Evolutionary conservation across 2,888 invertebrate species (phyloP).

Genomic region (Ophion costatus): DNA sequence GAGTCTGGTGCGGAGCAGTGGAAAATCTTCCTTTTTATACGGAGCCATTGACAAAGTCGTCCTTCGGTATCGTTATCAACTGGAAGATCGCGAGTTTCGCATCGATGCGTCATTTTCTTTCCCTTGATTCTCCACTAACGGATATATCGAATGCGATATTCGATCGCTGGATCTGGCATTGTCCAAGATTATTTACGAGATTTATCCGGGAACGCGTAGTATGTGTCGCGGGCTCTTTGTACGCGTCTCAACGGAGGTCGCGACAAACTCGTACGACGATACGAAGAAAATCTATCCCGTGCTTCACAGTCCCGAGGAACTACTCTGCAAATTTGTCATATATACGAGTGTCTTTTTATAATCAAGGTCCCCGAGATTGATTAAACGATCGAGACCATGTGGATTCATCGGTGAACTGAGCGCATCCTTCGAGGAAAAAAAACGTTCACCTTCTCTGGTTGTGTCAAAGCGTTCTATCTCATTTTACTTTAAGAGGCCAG

Average conservation of each 20-base stretch:
- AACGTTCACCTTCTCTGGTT: not conserved
- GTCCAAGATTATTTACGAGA: constrained; percentile 20
- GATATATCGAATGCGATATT: constrained; percentile 6
- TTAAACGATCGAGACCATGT: no score
- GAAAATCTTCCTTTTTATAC: constrained; percentile 46
- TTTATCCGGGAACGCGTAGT: not conserved
- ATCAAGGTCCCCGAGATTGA: constrained; percentile 12
- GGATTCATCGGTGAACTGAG: not conserved
- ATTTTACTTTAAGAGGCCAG: no score
- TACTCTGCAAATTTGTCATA: not conserved
- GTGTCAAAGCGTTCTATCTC: no score
- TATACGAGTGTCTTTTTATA: constrained; percentile 20
- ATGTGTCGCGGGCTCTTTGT: not conserved
- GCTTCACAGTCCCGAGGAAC: constrained; percentile 9
- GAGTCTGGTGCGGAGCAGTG: constrained; percentile 33
- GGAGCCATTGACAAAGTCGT: constrained; percentile 40
- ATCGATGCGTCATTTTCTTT: constrained; percentile 13
- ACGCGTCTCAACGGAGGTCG: constrained; percentile 20
- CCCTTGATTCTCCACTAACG: constrained; percentile 17
- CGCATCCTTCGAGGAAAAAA: not conserved
- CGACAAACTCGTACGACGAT: not conserved
- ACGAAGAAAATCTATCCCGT: not conserved
- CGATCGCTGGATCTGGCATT: constrained; percentile 45
- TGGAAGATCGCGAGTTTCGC: not conserved
- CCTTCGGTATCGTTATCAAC: constrained; percentile 40